Evolutionary conservation across 1,140 invertebrate genomes (phyloP), one percentile per base, ranked within the genome.

Genomic region (Teleopsis dalmanni): DNA sequence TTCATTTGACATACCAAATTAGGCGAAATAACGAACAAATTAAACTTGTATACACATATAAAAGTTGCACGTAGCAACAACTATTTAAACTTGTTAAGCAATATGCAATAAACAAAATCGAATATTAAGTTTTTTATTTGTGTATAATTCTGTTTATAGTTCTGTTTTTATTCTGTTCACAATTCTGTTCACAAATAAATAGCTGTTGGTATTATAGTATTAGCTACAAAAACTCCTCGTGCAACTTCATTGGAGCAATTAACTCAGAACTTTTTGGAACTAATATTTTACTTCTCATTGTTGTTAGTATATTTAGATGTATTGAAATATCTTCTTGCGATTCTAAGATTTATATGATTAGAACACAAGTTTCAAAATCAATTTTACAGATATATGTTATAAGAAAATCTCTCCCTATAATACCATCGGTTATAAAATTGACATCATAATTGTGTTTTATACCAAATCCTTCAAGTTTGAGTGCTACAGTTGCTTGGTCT

Each of bases 361-460:
- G 4, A 6, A 8, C 19, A 19, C 16, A 46, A 7, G 16, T 46
- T 8, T 46, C 7, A 11, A 5, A 40, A 19, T 40, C 37, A 13
- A 40, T 40, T 4, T 40, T 40, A 14, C 37, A 23, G 13, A 3
- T 40, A 11, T 22, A 40, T 7, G 2, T 40, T 4, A 7, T 22
- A 5, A 21, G 10, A 18, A 40, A 34, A 21, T 46, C 44, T 34
- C 44, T 46, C n/a, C 31, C 44, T 35, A 46, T 19, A 7, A 46
- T 35, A 31, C 43, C 43, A 21, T 45, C 43, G 4, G 31, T 29
- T 8, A 7, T 31, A 14, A 45, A 16, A 29, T 22, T 22, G 7
- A 45, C 14, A 25, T 45, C 13, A 45, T 19, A 29, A 5, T 19
- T 27, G 4, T 45, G 43, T 34, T 34, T 31, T 2, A 45, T 3